Conservation (phyloP, 2,113 vertebrate species). For the Orientallactaga bullata region DNA sequence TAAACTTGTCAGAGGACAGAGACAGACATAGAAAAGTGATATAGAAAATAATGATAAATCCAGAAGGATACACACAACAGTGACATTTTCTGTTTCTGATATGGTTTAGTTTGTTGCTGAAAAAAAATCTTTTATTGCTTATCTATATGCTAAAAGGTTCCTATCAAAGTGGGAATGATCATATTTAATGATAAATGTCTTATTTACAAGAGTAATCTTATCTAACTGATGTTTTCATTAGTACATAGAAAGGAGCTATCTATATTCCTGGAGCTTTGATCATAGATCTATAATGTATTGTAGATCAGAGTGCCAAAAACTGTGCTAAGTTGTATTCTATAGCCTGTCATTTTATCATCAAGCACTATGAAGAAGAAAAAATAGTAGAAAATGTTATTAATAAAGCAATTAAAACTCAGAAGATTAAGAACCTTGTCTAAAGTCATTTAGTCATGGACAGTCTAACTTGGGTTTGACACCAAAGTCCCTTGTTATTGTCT, state of each 20-base stretch:
- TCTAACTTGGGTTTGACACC: neutral
- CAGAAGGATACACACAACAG: neutral
- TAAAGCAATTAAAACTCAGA: slow-evolving; percentile 4
- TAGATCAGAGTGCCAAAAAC: neutral
- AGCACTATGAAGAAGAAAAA: neutral
- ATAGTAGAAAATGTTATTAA: neutral
- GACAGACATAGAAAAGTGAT: neutral
- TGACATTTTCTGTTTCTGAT: neutral
- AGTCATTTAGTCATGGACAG: neutral
- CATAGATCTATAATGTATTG: neutral
- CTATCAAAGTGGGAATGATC: neutral
- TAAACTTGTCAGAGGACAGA: neutral
- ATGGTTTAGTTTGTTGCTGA: neutral
- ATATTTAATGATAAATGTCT: slow-evolving; percentile 33
- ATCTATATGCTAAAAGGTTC: slow-evolving; percentile 37
- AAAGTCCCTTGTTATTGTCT: neutral
- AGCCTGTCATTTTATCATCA: slow-evolving; percentile 2
- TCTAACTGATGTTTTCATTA: slow-evolving; percentile 50
- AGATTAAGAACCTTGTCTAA: neutral
- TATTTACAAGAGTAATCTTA: slow-evolving; percentile 44
- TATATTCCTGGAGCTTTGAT: slow-evolving; percentile 41
- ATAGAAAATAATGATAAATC: neutral
- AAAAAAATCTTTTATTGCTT: slow-evolving; percentile 45
- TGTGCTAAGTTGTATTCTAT: neutral
- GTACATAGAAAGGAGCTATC: slow-evolving; percentile 1